phyloP scores from a whole-genome alignment of 1,140 invertebrate species.

The Reticulitermes speratus region DNA sequence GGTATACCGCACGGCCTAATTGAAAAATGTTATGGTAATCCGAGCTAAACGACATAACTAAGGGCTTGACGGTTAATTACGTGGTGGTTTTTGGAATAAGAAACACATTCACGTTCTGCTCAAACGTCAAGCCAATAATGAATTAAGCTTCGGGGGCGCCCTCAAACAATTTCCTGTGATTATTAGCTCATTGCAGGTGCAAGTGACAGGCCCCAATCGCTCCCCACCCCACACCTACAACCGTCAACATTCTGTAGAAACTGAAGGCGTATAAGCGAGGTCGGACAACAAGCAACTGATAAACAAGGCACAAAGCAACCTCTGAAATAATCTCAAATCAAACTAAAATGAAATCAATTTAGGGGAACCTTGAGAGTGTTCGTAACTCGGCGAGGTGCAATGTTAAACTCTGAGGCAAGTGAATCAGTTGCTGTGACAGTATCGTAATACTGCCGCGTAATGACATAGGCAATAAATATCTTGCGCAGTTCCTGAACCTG shows the following conservation, averaged over 20 bases:
- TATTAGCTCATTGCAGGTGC: constrained; percentile 36
- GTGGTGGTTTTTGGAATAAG: constrained; percentile 31
- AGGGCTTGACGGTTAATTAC: constrained; percentile 37
- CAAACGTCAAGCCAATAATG: constrained; percentile 36
- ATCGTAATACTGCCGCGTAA: no score
- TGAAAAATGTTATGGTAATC: constrained; percentile 34
- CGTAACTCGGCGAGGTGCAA: no score
- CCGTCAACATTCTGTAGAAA: not conserved
- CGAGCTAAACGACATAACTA: constrained; percentile 35
- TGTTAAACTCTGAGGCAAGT: no score
- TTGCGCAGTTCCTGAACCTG: no score
- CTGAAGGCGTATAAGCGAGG: not conserved
- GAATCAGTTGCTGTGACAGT: no score
- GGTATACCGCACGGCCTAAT: constrained; percentile 31
- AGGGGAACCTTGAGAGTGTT: no score
- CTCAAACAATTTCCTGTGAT: constrained; percentile 37
- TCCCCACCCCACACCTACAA: constrained; percentile 15
- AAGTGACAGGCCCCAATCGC: constrained; percentile 34
- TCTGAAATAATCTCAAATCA: not conserved
- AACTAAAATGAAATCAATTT: no score
- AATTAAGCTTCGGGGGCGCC: constrained; percentile 33
- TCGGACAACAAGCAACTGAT: not conserved
- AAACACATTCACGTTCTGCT: constrained; percentile 25
- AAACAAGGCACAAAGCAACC: constrained; percentile 9
- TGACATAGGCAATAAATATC: no score